Evolutionary conservation across 2,113 vertebrate genomes (phyloP).

Genomic region (Trichechus manatus): DNA sequence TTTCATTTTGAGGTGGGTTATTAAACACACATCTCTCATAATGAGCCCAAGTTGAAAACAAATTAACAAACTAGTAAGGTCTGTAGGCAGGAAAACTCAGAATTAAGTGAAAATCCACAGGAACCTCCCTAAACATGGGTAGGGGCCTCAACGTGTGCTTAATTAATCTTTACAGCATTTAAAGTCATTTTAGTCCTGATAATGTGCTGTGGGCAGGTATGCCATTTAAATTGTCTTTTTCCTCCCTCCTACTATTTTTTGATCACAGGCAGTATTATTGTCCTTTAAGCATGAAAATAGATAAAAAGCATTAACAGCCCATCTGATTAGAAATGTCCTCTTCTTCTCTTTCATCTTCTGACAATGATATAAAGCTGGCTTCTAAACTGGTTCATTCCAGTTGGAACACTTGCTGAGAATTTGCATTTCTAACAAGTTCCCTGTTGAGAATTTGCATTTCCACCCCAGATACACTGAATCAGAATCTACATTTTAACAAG

Average conservation of each 20-base stretch:
- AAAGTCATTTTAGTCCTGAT: neutral
- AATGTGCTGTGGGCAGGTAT: neutral
- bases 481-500: too few species aligned
- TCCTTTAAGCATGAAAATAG: neutral
- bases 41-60: constrained; percentile 37
- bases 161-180: neutral
- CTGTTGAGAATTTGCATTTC: too few species aligned
- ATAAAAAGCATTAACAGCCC: neutral
- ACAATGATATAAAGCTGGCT: constrained; percentile 43
- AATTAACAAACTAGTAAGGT: neutral
- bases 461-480: too few species aligned
- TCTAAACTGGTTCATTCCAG: neutral
- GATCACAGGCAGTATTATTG: constrained; percentile 34
- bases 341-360: constrained; percentile 48
- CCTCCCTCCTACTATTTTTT: neutral
- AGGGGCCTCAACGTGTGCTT: neutral
- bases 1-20: constrained; percentile 26
- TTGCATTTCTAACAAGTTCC: too few species aligned
- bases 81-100: neutral
- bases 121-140: neutral
- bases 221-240: constrained; percentile 12
- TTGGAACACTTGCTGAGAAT: too few species aligned
- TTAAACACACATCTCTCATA: constrained; percentile 3
- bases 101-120: constrained; percentile 8
- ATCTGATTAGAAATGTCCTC: neutral